phyloP scores from a whole-genome alignment of 2,888 invertebrate species.

The Philereme vetulata region DNA sequence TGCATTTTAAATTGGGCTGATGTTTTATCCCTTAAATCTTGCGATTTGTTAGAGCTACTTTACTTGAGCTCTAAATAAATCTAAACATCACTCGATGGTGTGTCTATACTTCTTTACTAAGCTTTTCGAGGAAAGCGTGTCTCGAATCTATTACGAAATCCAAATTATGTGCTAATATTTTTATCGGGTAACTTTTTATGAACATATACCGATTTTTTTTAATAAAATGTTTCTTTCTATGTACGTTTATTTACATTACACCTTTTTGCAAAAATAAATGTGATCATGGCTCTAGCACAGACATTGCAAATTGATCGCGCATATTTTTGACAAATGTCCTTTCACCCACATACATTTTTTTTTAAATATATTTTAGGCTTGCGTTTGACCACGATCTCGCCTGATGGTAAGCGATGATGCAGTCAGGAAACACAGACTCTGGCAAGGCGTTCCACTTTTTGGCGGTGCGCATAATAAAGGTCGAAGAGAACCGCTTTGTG shows the following conservation, averaged over 20 bases:
- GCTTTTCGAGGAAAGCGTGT: constrained; percentile 11
- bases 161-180: constrained; percentile 7
- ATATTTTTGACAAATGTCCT: neutral
- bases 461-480: too few species aligned
- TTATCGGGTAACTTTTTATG: constrained; percentile 1
- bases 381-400: too few species aligned
- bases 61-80: constrained; percentile 22
- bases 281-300: neutral
- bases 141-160: constrained; percentile 6
- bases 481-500: too few species aligned
- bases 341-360: neutral
- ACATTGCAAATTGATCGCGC: neutral
- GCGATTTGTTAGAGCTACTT: constrained; percentile 22
- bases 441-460: too few species aligned
- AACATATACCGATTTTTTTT: too few species aligned
- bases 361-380: too few species aligned
- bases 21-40: constrained; percentile 15
- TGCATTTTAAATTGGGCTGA: constrained; percentile 17
- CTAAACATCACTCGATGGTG: constrained; percentile 4
- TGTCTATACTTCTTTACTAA: constrained; percentile 16
- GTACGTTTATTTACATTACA: too few species aligned
- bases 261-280: too few species aligned
- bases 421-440: too few species aligned
- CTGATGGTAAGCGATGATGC: too few species aligned
- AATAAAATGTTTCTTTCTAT: too few species aligned